Evolutionary conservation across 2,888 invertebrate genomes (phyloP).

Genomic region (Tetramorium bicarinatum): DNA sequence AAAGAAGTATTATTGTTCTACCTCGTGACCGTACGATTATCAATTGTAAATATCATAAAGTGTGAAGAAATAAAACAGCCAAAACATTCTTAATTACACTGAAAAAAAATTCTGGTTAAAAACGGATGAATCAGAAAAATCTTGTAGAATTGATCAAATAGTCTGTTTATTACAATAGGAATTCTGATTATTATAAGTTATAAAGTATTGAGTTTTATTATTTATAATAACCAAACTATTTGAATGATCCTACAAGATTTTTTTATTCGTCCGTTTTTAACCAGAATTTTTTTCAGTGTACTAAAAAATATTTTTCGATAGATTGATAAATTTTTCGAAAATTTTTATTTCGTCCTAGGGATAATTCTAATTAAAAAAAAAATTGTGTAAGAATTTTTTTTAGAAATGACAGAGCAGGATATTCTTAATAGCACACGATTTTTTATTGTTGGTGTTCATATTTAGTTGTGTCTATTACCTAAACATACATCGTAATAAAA

Average conservation of each 20-base stretch:
- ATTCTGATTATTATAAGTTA: too few species aligned
- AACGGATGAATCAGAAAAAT: too few species aligned
- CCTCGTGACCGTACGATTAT: background rate
- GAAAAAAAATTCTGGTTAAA: too few species aligned
- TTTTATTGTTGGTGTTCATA: background rate
- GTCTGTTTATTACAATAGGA: too few species aligned
- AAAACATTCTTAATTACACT: background rate
- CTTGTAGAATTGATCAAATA: too few species aligned
- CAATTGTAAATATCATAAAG: background rate
- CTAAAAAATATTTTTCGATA: background rate
- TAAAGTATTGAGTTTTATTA: too few species aligned
- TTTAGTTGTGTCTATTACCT: background rate
- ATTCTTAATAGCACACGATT: background rate
- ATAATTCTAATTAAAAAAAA: background rate
- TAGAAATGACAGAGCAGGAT: background rate
- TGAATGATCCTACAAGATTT: too few species aligned
- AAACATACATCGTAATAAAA: background rate
- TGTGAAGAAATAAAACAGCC: background rate
- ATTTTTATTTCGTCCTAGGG: background rate
- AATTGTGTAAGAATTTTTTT: background rate
- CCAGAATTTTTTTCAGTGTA: too few species aligned
- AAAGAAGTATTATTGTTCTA: slow-evolving; percentile 11
- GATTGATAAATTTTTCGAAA: background rate
- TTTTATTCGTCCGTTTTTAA: too few species aligned
- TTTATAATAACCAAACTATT: too few species aligned